Conservation (phyloP, 2,797 vertebrate species). For the Anabacerthia variegaticeps region DNA sequence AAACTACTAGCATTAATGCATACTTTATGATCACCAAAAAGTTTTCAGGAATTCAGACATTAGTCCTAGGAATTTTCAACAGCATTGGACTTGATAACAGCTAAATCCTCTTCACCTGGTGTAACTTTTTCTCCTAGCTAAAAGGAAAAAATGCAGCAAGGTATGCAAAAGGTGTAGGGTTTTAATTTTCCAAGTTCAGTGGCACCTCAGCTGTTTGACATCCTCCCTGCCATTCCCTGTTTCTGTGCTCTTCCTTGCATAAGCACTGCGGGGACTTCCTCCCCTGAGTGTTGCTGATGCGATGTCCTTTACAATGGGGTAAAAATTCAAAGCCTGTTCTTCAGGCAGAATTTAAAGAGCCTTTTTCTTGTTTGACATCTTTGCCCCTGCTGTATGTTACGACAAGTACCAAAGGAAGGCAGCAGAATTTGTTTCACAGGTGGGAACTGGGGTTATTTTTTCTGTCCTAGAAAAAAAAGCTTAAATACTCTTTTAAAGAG, state of each 20-base stretch:
- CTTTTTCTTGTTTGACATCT: not conserved
- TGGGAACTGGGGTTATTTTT: fast-evolving
- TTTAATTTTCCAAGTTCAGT: fast-evolving
- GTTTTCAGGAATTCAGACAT: not conserved
- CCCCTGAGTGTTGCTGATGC: fast-evolving
- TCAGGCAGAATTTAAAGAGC: not conserved
- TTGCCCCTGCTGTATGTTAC: fast-evolving
- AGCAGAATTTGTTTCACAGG: not conserved
- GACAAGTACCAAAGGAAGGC: not conserved
- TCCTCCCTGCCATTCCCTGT: fast-evolving
- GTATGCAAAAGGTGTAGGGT: not conserved
- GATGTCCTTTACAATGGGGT: not conserved
- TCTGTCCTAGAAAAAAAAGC: not conserved
- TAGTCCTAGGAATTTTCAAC: not conserved
- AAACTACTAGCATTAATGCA: not conserved
- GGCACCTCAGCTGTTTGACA: fast-evolving
- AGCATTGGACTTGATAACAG: not conserved
- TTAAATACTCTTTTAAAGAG: not conserved
- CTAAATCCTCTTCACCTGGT: not conserved
- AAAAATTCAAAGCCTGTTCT: not conserved
- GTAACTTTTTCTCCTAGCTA: not conserved
- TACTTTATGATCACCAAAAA: not conserved
- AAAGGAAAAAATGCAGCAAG: not conserved
- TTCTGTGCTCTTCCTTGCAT: fast-evolving
- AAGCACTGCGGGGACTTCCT: fast-evolving